Evolutionary conservation across 2,797 vertebrate genomes (phyloP), one percentile per base, ranked within the genome.

Genomic region (Cyclopterus lumpus): DNA sequence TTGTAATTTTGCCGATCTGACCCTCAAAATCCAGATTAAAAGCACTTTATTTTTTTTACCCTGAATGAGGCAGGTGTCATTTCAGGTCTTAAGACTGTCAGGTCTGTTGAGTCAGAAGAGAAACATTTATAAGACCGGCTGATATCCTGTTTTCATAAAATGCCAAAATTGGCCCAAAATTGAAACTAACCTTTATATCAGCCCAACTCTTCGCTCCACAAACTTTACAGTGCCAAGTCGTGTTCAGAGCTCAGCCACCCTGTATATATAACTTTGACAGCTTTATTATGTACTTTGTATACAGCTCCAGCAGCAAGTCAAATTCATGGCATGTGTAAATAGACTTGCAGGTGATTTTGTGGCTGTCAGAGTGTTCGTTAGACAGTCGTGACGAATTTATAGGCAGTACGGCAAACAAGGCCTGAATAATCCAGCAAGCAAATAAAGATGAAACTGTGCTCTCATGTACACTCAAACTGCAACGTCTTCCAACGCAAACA

Each of bases 211-310:
- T 44, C 5, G 10, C 59, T 20, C n/a, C 61, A 57, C 59, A 76
- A 86, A 82, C 77, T 82, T 80, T 69, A 53, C 68, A 24, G 75
- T 71, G 82, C 83, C 79, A 83, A 82, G 72, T 62, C 62, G 53
- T 44, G 62, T 75, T 82, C 53, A 61, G 65, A 55, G 71, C 75
- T 61, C 73, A 69, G 75, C 83, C 67, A 34, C 70, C 44, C 48
- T 73, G 83, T 89, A 89, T 80, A 89, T 80, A 80, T 81, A 84
- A 84, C 82, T 82, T 64, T 91, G 88, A 91, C 88, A 91, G 89
- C 79, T 90, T 90, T 84, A 89, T 91, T 90, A 76, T 86, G 67
- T 36, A 75, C 80, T 80, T 86, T 84, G 83, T 89, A 67, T 80
- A 83, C 75, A 75, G 67, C 69, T 24, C 80, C 71, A 80, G 86